phyloP scores from a whole-genome alignment of 1,140 invertebrate genomes.

The Cotesia chilonis region DNA sequence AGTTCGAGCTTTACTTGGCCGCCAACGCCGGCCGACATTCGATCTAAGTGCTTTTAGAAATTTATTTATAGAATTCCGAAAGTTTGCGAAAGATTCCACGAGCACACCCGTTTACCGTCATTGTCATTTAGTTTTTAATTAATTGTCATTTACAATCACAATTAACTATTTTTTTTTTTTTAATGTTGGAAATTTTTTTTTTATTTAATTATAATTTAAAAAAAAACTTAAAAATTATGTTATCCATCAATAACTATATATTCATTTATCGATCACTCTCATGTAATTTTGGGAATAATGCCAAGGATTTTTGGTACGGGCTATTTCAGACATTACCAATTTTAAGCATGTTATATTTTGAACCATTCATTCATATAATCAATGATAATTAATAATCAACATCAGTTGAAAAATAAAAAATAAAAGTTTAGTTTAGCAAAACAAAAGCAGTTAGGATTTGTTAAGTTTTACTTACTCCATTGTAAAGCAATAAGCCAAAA shows the following conservation, averaged over 20 bases:
- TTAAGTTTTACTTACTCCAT: slow-evolving; percentile 42
- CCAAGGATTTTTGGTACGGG: slow-evolving; percentile 30
- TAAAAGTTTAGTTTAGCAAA: not conserved
- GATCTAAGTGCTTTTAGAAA: slow-evolving; percentile 57
- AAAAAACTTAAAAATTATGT: not conserved
- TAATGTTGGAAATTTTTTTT: too few species aligned
- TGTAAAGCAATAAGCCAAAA: slow-evolving; percentile 38
- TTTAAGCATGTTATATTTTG: too few species aligned
- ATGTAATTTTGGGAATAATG: slow-evolving; percentile 38
- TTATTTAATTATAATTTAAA: not conserved
- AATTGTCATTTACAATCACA: not conserved
- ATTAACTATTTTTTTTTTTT: not conserved
- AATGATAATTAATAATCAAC: too few species aligned
- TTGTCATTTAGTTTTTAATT: slow-evolving; percentile 2
- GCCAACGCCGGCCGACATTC: slow-evolving; percentile 63
- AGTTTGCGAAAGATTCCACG: slow-evolving; percentile 52
- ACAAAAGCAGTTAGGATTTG: slow-evolving; percentile 10
- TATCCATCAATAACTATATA: not conserved
- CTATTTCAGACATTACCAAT: slow-evolving; percentile 21
- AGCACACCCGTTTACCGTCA: not conserved
- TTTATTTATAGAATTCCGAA: slow-evolving; percentile 64
- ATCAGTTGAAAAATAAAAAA: not conserved
- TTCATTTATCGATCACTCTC: not conserved
- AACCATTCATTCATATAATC: too few species aligned
- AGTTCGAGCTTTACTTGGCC: slow-evolving; percentile 65